phyloP scores from a whole-genome alignment of 1,140 invertebrate genomes.

The Scylla paramamosain region DNA sequence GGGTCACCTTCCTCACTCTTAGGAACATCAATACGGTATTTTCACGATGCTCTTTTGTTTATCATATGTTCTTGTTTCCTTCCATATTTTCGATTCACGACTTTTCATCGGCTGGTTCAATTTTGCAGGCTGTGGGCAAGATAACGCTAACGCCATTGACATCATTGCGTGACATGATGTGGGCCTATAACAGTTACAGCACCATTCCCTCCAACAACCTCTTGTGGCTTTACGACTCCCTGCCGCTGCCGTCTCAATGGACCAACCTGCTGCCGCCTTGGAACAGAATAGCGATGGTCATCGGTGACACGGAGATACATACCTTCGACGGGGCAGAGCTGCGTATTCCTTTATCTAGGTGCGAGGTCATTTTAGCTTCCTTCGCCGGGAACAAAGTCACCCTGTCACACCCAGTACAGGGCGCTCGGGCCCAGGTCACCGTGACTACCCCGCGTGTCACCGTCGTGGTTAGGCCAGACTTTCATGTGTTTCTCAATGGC shows the following conservation, averaged over 20 bases:
- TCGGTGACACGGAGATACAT: conserved; percentile 54
- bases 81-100: neutral
- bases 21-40: neutral
- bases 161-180: neutral
- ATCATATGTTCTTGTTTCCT: neutral
- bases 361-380: conserved; percentile 41
- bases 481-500: conserved; percentile 4
- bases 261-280: conserved; percentile 49
- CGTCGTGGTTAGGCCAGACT: neutral
- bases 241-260: neutral
- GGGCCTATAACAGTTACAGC: neutral
- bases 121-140: neutral
- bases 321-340: conserved; percentile 63
- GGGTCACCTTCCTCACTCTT: neutral
- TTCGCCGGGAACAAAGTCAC: conserved; percentile 6
- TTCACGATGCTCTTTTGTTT: neutral
- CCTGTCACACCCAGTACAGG: conserved; percentile 32
- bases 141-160: neutral
- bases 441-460: neutral
- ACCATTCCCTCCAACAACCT: neutral
- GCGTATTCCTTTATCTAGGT: conserved; percentile 32
- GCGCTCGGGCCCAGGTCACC: conserved; percentile 35
- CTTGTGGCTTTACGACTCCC: conserved; percentile 10
- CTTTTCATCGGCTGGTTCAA: neutral
- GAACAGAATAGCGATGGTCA: conserved; percentile 54